Evolutionary conservation across 2,888 invertebrate species (phyloP).

Genomic region (Hydroisotoma schaefferi): DNA sequence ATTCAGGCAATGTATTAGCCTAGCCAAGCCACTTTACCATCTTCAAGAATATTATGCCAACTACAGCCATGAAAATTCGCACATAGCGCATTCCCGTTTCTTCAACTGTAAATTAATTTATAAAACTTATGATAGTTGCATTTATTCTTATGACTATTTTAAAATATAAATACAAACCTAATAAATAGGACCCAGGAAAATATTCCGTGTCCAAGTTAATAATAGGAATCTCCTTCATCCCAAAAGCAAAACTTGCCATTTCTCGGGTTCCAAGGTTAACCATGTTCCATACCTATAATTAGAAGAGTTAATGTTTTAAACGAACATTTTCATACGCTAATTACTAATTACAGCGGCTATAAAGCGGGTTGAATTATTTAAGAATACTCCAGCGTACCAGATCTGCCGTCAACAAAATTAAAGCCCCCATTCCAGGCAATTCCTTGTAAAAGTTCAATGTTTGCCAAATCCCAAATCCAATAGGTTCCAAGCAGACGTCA

Average conservation of each 20-base stretch:
- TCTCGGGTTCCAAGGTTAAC: slow-evolving; percentile 24
- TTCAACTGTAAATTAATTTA: slow-evolving; percentile 14
- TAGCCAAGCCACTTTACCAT: slow-evolving; percentile 25
- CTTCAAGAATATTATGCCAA: slow-evolving; percentile 19
- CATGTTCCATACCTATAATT: slow-evolving; percentile 27
- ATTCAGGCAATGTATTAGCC: no score
- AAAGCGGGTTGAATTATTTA: background rate
- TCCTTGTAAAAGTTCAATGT: slow-evolving; percentile 30
- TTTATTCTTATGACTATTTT: background rate
- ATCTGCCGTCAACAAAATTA: slow-evolving; percentile 27
- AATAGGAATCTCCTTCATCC: slow-evolving; percentile 3
- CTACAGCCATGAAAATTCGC: slow-evolving; percentile 18
- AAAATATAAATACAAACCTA: slow-evolving; percentile 9
- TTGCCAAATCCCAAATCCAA: slow-evolving; percentile 28
- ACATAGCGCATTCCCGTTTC: slow-evolving; percentile 23
- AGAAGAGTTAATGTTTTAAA: slow-evolving; percentile 1
- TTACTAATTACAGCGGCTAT: background rate
- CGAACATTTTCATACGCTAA: background rate
- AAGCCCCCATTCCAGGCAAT: slow-evolving; percentile 30
- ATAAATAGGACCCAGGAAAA: slow-evolving; percentile 8
- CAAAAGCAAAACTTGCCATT: slow-evolving; percentile 21
- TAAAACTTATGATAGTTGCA: background rate
- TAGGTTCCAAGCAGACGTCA: slow-evolving; percentile 26
- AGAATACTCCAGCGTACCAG: no score
- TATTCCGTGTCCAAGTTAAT: slow-evolving; percentile 4